Evolutionary conservation across 2,888 invertebrate species (phyloP).

Genomic region (Reticulitermes lucifugus): DNA sequence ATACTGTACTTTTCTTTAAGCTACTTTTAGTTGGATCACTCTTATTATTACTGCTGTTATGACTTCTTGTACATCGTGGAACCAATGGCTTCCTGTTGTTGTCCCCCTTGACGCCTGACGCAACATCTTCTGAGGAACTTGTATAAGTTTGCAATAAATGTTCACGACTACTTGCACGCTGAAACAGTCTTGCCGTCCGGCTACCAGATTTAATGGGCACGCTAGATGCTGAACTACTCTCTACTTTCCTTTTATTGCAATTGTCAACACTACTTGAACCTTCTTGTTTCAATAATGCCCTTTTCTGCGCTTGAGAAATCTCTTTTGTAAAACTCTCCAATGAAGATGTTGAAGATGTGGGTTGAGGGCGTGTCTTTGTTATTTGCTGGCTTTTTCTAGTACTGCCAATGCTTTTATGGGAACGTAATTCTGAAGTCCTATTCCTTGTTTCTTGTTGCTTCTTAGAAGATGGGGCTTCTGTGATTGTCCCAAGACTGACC

Average conservation of each 20-base stretch:
- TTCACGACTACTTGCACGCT: constrained; percentile 67
- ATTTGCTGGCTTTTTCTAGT: constrained; percentile 8
- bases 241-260: constrained; percentile 51
- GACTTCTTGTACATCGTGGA: constrained; percentile 35
- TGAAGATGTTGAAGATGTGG: constrained; percentile 60
- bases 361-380: constrained; percentile 52
- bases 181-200: constrained; percentile 63
- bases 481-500: constrained; percentile 54
- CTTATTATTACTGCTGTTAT: constrained; percentile 35
- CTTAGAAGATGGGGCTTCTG: constrained; percentile 48
- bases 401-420: not conserved
- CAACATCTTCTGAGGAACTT: constrained; percentile 67
- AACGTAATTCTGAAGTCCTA: not conserved
- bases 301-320: constrained; percentile 24
- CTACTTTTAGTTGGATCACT: constrained; percentile 13
- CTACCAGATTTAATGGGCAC: constrained; percentile 17
- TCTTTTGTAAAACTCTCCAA: constrained; percentile 59
- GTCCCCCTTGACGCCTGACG: constrained; percentile 58
- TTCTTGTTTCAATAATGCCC: not conserved
- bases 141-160: constrained; percentile 58
- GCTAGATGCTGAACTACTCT: constrained; percentile 51
- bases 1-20: constrained; percentile 9
- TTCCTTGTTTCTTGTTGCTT: not conserved
- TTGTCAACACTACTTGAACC: constrained; percentile 46
- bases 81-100: constrained; percentile 35